Evolutionary conservation across 2,888 invertebrate species (phyloP), one percentile per base, ranked within the genome.

Genomic region (Eristalinus sepulchralis): DNA sequence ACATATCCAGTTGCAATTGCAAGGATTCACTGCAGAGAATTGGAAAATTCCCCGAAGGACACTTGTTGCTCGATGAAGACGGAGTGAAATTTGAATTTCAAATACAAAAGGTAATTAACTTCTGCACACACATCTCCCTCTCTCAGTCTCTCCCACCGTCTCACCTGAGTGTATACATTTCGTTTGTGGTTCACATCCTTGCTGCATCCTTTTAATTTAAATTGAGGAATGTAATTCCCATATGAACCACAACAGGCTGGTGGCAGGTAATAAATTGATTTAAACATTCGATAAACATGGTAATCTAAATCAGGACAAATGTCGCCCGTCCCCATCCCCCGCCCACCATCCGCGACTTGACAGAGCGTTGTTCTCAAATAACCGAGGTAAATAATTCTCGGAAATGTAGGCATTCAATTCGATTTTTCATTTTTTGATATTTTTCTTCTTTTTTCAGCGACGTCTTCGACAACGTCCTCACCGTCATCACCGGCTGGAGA

Each of bases 301-400:
- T 63, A 72, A 72, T 77, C 33, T 33, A 83, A 83, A 83, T 72
- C 67, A 67, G 55, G 39, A 55, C 55, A 36, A 77, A 82, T 82
- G 66, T 77, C 66, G 39, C 39, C 66, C 59, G 24, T 33, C 39
- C 71, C 39, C 72, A 33, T 10, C 20, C 39, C 62, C 9, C 8
- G 5, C 59, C 55, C 66, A n/a, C n/a, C n/a, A n/a, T n/a, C n/a
- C n/a, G n/a, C 36, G 22, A 71, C 53, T 39, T n/a, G 39, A 0
- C 13, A 13, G 39, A 39, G 47, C 47, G 77, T 71, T 67, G 53
- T 60, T 76, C 71, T 39, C 47, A 57, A 68, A 79, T 73, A 83
- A 79, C 73, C 68, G 73, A 83, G 73, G 83, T 66, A 75, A 79
- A 83, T 75, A 83, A 75, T 79, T 62, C 75, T 55, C 24, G 39